Conservation (phyloP, 1,140 invertebrate genomes). For the Magallana ariakensis region DNA sequence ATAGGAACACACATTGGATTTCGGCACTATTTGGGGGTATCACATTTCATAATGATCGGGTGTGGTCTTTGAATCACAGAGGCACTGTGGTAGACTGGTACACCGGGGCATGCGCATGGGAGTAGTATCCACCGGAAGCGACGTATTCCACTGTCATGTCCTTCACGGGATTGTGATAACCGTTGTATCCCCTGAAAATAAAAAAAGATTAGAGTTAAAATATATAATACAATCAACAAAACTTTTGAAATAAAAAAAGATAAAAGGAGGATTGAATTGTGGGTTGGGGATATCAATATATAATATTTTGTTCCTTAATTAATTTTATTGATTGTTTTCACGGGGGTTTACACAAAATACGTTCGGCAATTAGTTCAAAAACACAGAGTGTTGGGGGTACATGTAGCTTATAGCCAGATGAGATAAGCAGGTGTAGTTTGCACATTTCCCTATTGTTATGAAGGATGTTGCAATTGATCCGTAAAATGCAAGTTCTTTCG, state of each 20-base stretch:
- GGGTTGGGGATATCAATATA: too few species aligned
- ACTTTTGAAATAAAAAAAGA: too few species aligned
- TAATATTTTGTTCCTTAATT: too few species aligned
- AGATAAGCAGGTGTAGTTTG: neutral
- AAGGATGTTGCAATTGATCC: slow-evolving; percentile 10
- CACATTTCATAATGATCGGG: neutral
- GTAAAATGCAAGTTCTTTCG: slow-evolving; percentile 6
- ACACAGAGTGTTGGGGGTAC: too few species aligned
- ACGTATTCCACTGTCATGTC: slow-evolving; percentile 37
- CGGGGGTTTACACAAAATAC: too few species aligned
- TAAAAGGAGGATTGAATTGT: too few species aligned
- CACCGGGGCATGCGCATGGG: neutral
- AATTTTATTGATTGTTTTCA: too few species aligned
- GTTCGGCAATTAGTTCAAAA: too few species aligned
- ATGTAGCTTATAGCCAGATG: neutral
- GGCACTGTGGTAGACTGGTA: slow-evolving; percentile 19
- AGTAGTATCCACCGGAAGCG: slow-evolving; percentile 5
- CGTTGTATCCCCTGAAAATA: neutral
- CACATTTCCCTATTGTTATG: slow-evolving; percentile 27
- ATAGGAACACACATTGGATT: neutral
- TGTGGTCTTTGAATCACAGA: neutral
- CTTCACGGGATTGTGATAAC: neutral
- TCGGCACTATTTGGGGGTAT: slow-evolving; percentile 7
- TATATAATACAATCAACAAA: too few species aligned
- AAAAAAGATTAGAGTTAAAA: neutral